A percentile compares a stretch with the other conserved stretches of the same genome.
These are phyloP conservation scores for Drosophila ananassae DNA, from an alignment of 1,140 invertebrate genomes.

Conservation along the genomic window DNA sequence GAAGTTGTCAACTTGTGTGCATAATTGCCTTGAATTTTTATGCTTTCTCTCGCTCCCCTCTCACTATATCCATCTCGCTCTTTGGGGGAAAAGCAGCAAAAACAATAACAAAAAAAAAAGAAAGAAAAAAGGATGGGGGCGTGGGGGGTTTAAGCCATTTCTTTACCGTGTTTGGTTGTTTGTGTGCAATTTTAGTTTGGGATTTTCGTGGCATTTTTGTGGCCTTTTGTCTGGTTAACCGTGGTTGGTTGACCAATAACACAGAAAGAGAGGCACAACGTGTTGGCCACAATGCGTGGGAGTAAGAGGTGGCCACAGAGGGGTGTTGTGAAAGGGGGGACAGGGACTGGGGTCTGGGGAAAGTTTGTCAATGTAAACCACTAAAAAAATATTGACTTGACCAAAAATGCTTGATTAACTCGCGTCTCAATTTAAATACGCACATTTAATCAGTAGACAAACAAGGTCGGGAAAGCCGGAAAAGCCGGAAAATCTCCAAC, in stretches of 20 bases:
- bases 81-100: background rate
- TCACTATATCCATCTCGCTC: slow-evolving; percentile 16
- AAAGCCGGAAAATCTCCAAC: slow-evolving; percentile 3
- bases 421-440: slow-evolving; percentile 65
- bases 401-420: slow-evolving; percentile 81
- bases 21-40: slow-evolving; percentile 77
- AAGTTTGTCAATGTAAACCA: slow-evolving; percentile 53
- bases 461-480: slow-evolving; percentile 19
- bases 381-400: slow-evolving; percentile 81
- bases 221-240: slow-evolving; percentile 84
- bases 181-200: slow-evolving; percentile 83
- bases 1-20: slow-evolving; percentile 80
- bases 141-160: slow-evolving; percentile 33
- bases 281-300: slow-evolving; percentile 12
- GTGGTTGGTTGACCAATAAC: slow-evolving; percentile 83
- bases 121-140: background rate
- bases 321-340: background rate
- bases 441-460: slow-evolving; percentile 58
- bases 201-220: slow-evolving; percentile 84
- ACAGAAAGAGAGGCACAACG: slow-evolving; percentile 26
- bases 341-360: background rate
- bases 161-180: slow-evolving; percentile 52
- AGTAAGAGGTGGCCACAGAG: slow-evolving; percentile 11
- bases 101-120: background rate
- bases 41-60: slow-evolving; percentile 32